Conservation (phyloP, 2,113 vertebrate genomes). For the Cryptotis parvus region DNA sequence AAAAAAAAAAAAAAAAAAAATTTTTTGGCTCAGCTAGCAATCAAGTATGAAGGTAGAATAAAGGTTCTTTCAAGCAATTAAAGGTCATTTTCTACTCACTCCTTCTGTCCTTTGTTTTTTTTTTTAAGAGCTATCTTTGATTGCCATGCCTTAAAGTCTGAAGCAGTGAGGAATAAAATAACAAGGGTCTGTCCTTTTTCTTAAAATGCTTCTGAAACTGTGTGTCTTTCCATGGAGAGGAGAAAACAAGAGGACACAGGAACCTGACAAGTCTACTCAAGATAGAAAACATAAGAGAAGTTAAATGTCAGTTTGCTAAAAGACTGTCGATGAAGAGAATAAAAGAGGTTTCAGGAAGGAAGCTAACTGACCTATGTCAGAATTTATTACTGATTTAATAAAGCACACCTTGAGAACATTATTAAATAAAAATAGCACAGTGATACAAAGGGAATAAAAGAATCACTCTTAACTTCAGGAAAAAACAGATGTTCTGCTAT, state of each 20-base stretch:
- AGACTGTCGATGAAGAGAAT: background rate
- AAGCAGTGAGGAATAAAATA: too few relatives aligned
- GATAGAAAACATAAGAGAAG: background rate
- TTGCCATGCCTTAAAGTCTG: too few relatives aligned
- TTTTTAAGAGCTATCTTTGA: too few relatives aligned
- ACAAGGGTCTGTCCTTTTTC: background rate
- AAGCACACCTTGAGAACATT: background rate
- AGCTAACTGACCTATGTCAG: background rate
- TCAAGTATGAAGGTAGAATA: background rate
- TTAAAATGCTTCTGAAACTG: background rate
- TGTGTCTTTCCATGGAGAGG: background rate
- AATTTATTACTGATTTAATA: background rate
- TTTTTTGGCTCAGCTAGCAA: too few relatives aligned
- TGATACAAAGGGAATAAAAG: background rate
- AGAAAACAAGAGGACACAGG: background rate
- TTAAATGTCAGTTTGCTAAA: background rate
- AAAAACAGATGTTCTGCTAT: background rate
- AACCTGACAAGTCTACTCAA: background rate
- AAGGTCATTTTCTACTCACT: constrained; percentile 7
- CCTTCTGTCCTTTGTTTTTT: too few relatives aligned
- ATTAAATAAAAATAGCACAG: background rate
- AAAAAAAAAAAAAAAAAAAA: too few relatives aligned
- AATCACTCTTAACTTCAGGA: background rate
- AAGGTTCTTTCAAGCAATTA: constrained; percentile 18
- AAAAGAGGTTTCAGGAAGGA: background rate